Conservation (phyloP, 2,113 vertebrate species). For the Gulo gulo region DNA sequence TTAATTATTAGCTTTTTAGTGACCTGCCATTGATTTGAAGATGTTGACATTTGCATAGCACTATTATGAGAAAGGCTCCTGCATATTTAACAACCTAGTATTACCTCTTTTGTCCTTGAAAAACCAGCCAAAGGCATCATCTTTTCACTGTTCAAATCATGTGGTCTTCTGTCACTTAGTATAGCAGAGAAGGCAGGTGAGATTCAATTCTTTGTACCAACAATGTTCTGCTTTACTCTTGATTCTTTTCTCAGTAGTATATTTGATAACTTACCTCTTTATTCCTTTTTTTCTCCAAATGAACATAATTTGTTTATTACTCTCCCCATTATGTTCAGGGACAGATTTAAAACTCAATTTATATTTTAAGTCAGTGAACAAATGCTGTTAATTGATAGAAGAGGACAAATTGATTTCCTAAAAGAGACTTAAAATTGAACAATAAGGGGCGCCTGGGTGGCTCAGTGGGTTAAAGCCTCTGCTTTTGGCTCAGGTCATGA, state of each 20-base stretch:
- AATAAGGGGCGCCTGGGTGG: too few species aligned
- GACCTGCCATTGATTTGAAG: not conserved
- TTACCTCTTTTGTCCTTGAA: not conserved
- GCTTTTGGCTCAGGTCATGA: too few species aligned
- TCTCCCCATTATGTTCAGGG: not conserved
- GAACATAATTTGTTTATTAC: not conserved
- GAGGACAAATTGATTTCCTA: not conserved
- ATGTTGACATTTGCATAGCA: conserved; percentile 18
- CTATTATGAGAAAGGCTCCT: not conserved
- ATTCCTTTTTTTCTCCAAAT: not conserved
- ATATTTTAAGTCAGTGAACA: not conserved
- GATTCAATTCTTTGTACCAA: not conserved
- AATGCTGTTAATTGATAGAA: not conserved
- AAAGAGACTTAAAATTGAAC: not conserved
- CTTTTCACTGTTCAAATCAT: not conserved
- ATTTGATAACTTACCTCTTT: not conserved
- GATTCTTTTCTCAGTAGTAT: not conserved
- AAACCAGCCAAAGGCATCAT: not conserved
- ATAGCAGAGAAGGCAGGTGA: not conserved
- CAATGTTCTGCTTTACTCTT: not conserved
- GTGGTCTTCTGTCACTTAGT: not conserved
- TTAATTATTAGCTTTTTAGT: conserved; percentile 41
- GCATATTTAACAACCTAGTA: not conserved
- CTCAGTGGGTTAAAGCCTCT: too few species aligned
- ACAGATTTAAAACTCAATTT: conserved; percentile 3